Conservation (phyloP, 2,113 vertebrate species). For the Pogona vitticeps region DNA sequence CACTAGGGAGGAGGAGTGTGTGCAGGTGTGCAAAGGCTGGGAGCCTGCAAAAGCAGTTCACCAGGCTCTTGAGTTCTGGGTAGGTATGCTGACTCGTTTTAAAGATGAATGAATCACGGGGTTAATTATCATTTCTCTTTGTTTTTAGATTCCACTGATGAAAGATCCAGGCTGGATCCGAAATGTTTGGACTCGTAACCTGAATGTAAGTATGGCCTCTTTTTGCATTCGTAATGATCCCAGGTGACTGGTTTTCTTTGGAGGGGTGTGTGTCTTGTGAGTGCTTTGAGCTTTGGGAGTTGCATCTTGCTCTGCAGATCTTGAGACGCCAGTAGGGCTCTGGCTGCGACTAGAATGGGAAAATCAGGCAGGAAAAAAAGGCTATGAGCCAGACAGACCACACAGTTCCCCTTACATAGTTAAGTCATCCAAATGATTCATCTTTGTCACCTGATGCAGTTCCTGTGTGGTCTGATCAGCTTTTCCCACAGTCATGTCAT, state of each 20-base stretch:
- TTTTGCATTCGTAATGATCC: conserved; percentile 16
- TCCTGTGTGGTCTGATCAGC: accelerated
- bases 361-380: background rate
- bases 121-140: conserved; percentile 34
- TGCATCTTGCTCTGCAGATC: background rate
- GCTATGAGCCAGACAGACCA: background rate
- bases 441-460: background rate
- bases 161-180: conserved; percentile 79
- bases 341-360: background rate
- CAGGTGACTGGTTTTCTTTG: background rate
- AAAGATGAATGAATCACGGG: background rate
- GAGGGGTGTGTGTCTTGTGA: background rate
- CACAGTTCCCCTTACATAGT: background rate
- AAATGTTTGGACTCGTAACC: conserved; percentile 76
- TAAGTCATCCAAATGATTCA: conserved; percentile 3
- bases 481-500: background rate
- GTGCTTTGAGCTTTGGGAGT: background rate
- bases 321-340: background rate
- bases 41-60: background rate
- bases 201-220: conserved; percentile 71
- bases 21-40: background rate
- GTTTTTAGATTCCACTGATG: conserved; percentile 78
- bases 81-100: background rate
- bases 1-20: background rate
- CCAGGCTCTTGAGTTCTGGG: too few relatives aligned